These are phyloP conservation scores for Catostomus latipinnis DNA, from an alignment of 2,797 vertebrate species.

Conservation along the genomic window DNA sequence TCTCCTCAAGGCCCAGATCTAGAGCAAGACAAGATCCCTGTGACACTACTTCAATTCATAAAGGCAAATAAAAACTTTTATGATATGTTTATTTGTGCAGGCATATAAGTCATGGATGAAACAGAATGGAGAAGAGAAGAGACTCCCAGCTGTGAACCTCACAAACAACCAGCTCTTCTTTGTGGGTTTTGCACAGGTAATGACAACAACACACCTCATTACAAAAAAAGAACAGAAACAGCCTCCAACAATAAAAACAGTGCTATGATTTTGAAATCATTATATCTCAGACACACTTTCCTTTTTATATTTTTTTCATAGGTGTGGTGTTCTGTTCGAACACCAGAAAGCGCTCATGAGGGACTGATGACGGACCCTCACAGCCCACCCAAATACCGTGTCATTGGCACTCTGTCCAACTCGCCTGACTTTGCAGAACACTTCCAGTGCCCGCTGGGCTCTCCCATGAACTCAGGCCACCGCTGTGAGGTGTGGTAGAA, in stretches of 20 bases:
- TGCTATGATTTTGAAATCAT: not conserved
- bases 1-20: no score
- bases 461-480: conserved; percentile 92
- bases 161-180: conserved; percentile 98
- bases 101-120: conserved; percentile 89
- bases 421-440: conserved; percentile 92
- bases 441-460: conserved; percentile 86
- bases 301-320: conserved; percentile 57
- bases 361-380: conserved; percentile 96
- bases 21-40: no score
- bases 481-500: conserved; percentile 96
- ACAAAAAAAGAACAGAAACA: not conserved
- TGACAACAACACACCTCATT: not conserved
- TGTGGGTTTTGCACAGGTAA: conserved; percentile 95
- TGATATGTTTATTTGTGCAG: conserved; percentile 67
- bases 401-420: conserved; percentile 95
- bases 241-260: not conserved
- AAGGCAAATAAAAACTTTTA: not conserved
- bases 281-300: not conserved
- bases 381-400: conserved; percentile 92
- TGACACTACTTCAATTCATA: not conserved
- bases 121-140: conserved; percentile 88
- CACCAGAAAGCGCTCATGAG: conserved; percentile 95
- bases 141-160: conserved; percentile 89
- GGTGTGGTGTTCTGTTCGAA: conserved; percentile 97